Evolutionary conservation across 2,888 invertebrate species (phyloP), one percentile per base, ranked within the genome.

Genomic region (Trilocha varians): DNA sequence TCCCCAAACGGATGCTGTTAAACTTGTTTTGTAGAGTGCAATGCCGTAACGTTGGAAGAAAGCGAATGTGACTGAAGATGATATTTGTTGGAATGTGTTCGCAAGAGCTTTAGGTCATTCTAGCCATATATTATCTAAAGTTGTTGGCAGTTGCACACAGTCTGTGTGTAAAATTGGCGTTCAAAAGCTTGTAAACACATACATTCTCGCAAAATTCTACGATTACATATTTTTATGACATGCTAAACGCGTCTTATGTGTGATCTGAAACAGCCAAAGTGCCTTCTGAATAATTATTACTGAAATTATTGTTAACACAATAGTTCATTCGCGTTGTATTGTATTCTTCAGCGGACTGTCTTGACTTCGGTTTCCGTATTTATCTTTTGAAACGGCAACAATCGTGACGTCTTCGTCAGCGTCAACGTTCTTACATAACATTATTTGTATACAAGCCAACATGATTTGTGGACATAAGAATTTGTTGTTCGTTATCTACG

Each of bases 61-160:
- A n/a, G n/a, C n/a, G n/a, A n/a, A n/a, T n/a, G n/a, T n/a, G n/a
- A n/a, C n/a, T n/a, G n/a, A n/a, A n/a, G n/a, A n/a, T n/a, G n/a
- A n/a, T n/a, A 25, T 25, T 25, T 11, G 25, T 25, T 25, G 25
- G 11, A 25, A 25, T 25, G 6, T 9, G 25, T 11, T 2, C 11
- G 4, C n/a, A 25, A 9, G 11, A 25, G 6, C 11, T 25, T 25
- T 25, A 25, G 25, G 25, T 25, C 25, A 25, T 6, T 9, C 25
- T 25, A 25, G 25, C 51, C n/a, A n/a, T n/a, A n/a, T 57, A 58
- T 60, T 57, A 54, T 52, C 53, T 50, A 57, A 53, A 34, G 48
- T 59, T 60, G 53, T 72, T 73, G 72, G 72, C 73, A 72, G 47
- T 49, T 40, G 38, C 25, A 16, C 25, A 11, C 34, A 38, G 16